Base-by-base conservation (phyloP, 2,797 vertebrate genomes). In the Botia almorhae region DNA sequence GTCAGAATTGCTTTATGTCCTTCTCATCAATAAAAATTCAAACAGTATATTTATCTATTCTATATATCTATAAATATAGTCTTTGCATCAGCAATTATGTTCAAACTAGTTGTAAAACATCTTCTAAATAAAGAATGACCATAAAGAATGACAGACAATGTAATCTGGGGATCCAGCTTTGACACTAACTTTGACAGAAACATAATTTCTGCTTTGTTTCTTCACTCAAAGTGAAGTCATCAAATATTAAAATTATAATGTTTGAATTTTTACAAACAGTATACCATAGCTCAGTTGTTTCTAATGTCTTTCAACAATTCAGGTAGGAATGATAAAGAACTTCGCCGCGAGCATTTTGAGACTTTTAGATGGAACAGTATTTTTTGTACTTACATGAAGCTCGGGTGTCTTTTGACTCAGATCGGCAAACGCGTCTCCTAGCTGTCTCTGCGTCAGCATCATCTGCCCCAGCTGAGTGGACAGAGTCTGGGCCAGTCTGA, bases 361-460 rank as follows among this genome's bases (percentile, higher is more conserved):
- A 13, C 23, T 13, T 29, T 61, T 29, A 14, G 7, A 64, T 33
- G 60, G 13, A 63, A 63, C 26, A 61, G 3, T 23, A 10, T 10
- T 3, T 58, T 7, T 29, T 48, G 61, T 85, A 91, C 97, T 97
- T 93, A 98, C 98, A 63, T 99, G 97, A 83, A 99, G 96, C 85
- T 99, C 97, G 76, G 96, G 93, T 23, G 98, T 96, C 90, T 99
- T 99, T 89, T 98, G 95, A 92, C 98, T 98, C 89, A 99, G 95
- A 93, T 99, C 98, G 21, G 97, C 95, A 84, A 99, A 99, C 4
- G 96, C 96, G 60, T 99, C 98, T 76, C 98, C 98, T 84, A 99
- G 95, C 82, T 98, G 96, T 89, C 94, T 95, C 91, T 99, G 98
- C 2, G 98, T 99, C 89, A 96, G 95, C 77, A 99, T 96, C 89